Base-by-base conservation (phyloP, 2,888 invertebrate genomes). In the Eretmocerus hayati region DNA sequence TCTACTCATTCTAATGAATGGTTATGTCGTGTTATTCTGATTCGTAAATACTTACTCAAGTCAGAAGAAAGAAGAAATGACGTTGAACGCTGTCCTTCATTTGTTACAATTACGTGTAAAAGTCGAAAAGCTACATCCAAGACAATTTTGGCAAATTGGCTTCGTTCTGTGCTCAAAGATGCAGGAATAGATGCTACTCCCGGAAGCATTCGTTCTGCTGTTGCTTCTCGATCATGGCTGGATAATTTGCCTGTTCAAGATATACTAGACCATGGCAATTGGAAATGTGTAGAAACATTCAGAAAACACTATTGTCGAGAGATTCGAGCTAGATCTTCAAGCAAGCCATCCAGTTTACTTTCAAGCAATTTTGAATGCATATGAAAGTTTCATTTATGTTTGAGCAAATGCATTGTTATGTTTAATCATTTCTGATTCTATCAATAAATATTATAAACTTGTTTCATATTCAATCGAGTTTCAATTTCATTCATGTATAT, bases 211-310 rank as follows among this genome's bases (percentile, higher is more conserved):
- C n/a, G n/a, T n/a, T 51, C 53, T n/a, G 55, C 55, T 5, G 58
- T 58, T n/a, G 56, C 58, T n/a, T 53, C 58, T 15, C 41, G 41
- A 3, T 26, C 46, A 8, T 58, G 56, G 58, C n/a, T 54, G 19
- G 52, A 55, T 31, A 48, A 55, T 22, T 3, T 50, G 5, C 51
- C 52, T n/a, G 26, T 54, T 9, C 48, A 56, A 21, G 53, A 54
- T 0, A 55, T 58, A 13, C 30, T 56, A 5, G 32, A 52, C 19
- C 39, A 45, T 21, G 55, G 55, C 19, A n/a, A n/a, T n/a, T n/a
- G n/a, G n/a, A n/a, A n/a, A n/a, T n/a, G n/a, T n/a, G n/a, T n/a
- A n/a, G n/a, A 56, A n/a, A 54, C 55, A 4, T 58, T 55, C 35
- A 43, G 46, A 26, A 52, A 35, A 5, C 53, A 56, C 31, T 56